Evolutionary conservation across 1,140 invertebrate genomes (phyloP).

Genomic region (Heliothis virescens): DNA sequence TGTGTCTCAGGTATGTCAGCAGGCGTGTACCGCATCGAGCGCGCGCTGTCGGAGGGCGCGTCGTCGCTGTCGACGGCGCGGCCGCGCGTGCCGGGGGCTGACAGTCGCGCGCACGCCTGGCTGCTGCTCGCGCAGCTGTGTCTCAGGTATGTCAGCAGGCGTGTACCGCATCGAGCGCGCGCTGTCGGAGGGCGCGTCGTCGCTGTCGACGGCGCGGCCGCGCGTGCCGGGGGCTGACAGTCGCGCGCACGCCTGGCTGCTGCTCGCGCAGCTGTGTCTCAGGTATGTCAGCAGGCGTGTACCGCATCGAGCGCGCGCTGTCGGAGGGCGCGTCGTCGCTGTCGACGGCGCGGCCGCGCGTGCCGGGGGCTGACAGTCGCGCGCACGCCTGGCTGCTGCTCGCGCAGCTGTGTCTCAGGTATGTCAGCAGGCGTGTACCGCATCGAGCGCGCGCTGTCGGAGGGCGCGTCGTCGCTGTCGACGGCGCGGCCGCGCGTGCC

Average conservation of each 20-base stretch:
- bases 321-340: slow-evolving; percentile 92
- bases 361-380: slow-evolving; percentile 63
- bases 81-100: slow-evolving; percentile 60
- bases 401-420: slow-evolving; percentile 93
- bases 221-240: slow-evolving; percentile 62
- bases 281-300: slow-evolving; percentile 88
- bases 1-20: slow-evolving; percentile 91
- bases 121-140: slow-evolving; percentile 95
- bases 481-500: slow-evolving; percentile 58
- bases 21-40: slow-evolving; percentile 90
- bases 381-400: slow-evolving; percentile 95
- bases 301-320: slow-evolving; percentile 93
- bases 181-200: slow-evolving; percentile 93
- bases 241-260: slow-evolving; percentile 93
- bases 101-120: slow-evolving; percentile 92
- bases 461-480: slow-evolving; percentile 89
- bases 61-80: slow-evolving; percentile 64
- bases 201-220: slow-evolving; percentile 58
- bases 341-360: slow-evolving; percentile 58
- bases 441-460: slow-evolving; percentile 95
- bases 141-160: slow-evolving; percentile 88
- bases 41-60: slow-evolving; percentile 96
- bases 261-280: slow-evolving; percentile 95
- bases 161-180: slow-evolving; percentile 93
- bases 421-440: slow-evolving; percentile 89